A percentile compares a stretch with the other conserved stretches of the same genome.
These are phyloP conservation scores for Sinonovacula constricta DNA, from an alignment of 1,140 invertebrate species.

Conservation along the genomic window DNA sequence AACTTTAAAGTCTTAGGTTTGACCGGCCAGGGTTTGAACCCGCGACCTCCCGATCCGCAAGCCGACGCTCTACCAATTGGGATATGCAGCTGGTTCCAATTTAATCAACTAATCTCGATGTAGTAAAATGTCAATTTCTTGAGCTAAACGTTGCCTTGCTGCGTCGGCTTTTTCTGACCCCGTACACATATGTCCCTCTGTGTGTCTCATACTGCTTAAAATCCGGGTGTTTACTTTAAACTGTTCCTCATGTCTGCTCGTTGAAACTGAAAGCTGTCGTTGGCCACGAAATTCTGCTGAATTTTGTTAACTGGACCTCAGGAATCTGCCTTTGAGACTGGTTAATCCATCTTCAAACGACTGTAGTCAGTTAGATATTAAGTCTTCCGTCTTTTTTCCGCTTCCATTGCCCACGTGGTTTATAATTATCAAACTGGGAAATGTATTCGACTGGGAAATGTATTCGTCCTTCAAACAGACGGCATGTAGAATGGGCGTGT, in stretches of 20 bases:
- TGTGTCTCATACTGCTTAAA: not conserved
- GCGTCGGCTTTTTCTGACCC: not conserved
- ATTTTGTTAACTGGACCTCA: not conserved
- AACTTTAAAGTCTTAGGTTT: too few relatives aligned
- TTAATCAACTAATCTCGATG: not conserved
- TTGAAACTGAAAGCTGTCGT: not conserved
- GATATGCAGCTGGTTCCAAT: not conserved
- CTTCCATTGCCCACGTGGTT: too few relatives aligned
- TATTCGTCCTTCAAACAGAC: too few relatives aligned
- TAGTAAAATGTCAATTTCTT: conserved; percentile 1
- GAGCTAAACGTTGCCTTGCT: not conserved
- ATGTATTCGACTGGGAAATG: too few relatives aligned
- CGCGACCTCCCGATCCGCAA: not conserved
- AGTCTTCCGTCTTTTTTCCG: too few relatives aligned
- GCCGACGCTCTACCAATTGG: not conserved
- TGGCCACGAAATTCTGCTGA: not conserved
- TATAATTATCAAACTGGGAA: too few relatives aligned
- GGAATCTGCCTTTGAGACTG: not conserved
- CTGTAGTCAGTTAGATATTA: too few relatives aligned
- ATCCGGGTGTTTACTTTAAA: not conserved
- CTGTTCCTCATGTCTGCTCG: conserved; percentile 8
- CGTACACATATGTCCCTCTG: not conserved
- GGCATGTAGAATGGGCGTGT: too few relatives aligned
- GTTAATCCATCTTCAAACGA: too few relatives aligned
- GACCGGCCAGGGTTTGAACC: too few relatives aligned